phyloP scores from a whole-genome alignment of 1,140 invertebrate species.

The Acromyrmex echinatior region DNA sequence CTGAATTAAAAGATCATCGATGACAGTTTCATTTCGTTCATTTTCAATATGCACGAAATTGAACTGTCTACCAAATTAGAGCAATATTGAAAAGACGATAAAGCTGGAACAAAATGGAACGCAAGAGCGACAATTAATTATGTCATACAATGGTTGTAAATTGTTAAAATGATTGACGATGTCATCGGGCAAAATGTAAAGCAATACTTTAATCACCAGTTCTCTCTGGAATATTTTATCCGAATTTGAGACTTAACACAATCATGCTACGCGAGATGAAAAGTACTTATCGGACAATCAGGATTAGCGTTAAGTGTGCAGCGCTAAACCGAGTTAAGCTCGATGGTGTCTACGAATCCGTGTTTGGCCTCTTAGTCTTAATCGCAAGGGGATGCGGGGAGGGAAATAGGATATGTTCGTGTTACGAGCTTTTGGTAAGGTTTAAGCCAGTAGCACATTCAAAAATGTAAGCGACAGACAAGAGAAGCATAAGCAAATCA shows the following conservation, averaged over 20 bases:
- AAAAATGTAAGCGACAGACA: too few relatives aligned
- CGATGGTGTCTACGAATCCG: conserved; percentile 7
- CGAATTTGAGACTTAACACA: conserved; percentile 5
- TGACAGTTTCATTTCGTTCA: neutral
- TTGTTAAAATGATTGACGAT: neutral
- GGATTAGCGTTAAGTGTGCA: conserved; percentile 21
- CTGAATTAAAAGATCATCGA: neutral
- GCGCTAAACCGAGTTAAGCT: conserved; percentile 11
- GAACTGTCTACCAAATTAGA: neutral
- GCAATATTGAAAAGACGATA: neutral
- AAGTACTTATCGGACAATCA: conserved; percentile 7
- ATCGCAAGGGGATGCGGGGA: neutral
- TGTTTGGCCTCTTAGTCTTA: neutral
- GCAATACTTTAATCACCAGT: neutral
- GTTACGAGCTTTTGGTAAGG: neutral
- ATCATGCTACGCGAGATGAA: neutral
- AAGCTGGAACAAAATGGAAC: neutral
- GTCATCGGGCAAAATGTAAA: neutral
- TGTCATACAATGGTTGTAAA: neutral
- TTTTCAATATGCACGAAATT: neutral
- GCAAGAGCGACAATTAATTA: neutral
- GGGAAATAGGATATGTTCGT: neutral
- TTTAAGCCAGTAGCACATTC: too few relatives aligned
- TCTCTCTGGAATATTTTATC: conserved; percentile 10
- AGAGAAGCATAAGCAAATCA: too few relatives aligned